Conservation (phyloP, 64 coral and sea anemone genomes). For the Montipora sp. region DNA sequence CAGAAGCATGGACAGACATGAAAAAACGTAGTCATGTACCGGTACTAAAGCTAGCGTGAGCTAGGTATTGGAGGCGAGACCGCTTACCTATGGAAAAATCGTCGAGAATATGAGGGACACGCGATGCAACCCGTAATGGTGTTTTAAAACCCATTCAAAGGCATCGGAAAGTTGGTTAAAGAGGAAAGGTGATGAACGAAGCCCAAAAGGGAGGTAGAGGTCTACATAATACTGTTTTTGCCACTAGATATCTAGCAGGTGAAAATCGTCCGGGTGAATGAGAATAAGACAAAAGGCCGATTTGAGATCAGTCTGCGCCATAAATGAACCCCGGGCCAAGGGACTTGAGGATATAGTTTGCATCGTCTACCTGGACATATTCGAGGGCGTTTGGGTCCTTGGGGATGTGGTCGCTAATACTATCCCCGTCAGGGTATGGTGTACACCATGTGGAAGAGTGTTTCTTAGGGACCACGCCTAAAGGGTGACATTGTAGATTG, state of each 20-base stretch:
- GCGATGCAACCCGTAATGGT: background rate
- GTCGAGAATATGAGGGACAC: constrained; percentile 19
- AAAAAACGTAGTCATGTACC: background rate
- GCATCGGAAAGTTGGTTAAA: constrained; percentile 36
- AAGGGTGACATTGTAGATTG: constrained; percentile 10
- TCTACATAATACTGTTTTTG: background rate
- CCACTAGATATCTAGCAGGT: background rate
- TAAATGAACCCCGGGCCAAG: constrained; percentile 22
- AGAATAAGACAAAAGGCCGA: constrained; percentile 20
- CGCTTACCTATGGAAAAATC: background rate
- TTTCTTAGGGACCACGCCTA: constrained; percentile 23
- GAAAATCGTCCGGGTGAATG: background rate
- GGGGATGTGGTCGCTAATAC: constrained; percentile 26
- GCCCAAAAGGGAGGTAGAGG: constrained; percentile 19
- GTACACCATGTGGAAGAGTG: constrained; percentile 16
- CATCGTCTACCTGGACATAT: constrained; percentile 44
- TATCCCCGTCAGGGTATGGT: constrained; percentile 6
- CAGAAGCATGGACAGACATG: background rate
- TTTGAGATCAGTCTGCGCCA: constrained; percentile 34
- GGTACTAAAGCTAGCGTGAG: background rate
- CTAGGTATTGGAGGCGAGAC: background rate
- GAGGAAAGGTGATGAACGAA: background rate
- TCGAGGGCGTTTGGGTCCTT: constrained; percentile 39
- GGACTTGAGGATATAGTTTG: background rate
- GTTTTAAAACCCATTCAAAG: constrained; percentile 12